Base-by-base conservation (phyloP, 2,888 invertebrate genomes). In the Andrena trimmerana region DNA sequence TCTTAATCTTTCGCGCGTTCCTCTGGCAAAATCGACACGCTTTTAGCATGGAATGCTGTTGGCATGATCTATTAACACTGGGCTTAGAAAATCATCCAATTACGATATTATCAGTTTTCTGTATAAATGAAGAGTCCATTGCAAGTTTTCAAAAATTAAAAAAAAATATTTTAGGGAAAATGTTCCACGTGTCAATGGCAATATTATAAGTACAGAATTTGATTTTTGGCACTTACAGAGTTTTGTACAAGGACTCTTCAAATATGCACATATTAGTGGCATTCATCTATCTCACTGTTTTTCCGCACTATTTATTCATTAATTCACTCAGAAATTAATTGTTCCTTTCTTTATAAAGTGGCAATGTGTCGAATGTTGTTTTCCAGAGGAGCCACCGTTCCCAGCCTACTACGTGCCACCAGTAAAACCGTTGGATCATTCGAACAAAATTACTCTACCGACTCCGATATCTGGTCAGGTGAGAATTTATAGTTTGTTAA, bases 401-500 rank as follows among this genome's bases (percentile, higher is more conserved):
- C 92, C 94, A 13, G 81, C 85, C 7, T 91, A 92, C 72, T 93
- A 92, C 33, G 72, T 90, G 54, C 91, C 92, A 20, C 78, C 91
- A 3, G 92, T 91, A 16, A 87, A 88, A 67, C 90, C 93, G 13
- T 69, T 93, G 63, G 88, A 81, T 77, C 84, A 80, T 31, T 68
- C 77, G 0, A 71, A 67, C 7, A 87, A 90, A 66, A 33, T 65
- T 0, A 69, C 36, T 13, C 79, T 71, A 57, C 68, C 84, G 16
- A 92, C 93, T 0, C 94, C 94, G 10, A 78, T 89, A 69, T 92
- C 93, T 50, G 94, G 94, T 0, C 93, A 94, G 88, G 94, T 94
- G 85, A 81, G 57, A 50, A 16, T 48, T 36, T 60, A 31, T 6
- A 54, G 50, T 8, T 13, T 13, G 13, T 36, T 36, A 36, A 36